A percentile compares a stretch with the other conserved stretches of the same genome.
Conservation (phyloP, 2,797 vertebrate genomes). For the Schizothorax lantsangensis region DNA sequence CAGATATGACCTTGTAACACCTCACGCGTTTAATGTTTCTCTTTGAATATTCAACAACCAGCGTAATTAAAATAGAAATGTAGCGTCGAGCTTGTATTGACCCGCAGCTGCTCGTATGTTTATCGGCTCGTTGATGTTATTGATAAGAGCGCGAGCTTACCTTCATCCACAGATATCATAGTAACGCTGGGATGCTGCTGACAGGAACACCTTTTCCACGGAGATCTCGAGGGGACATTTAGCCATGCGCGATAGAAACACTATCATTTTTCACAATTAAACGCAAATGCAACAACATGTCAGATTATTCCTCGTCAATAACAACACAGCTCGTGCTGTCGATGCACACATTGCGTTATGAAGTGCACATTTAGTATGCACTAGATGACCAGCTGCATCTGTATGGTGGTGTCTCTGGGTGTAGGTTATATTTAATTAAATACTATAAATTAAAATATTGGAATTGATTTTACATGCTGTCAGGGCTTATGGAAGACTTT, state of each 20-base stretch:
- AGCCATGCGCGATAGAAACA: slow-evolving; percentile 57
- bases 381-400: neutral
- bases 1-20: slow-evolving; percentile 31
- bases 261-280: neutral
- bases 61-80: neutral
- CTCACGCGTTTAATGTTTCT: neutral
- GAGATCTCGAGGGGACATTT: slow-evolving; percentile 52
- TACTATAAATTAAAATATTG: neutral
- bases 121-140: neutral
- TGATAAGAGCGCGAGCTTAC: slow-evolving; percentile 53
- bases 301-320: neutral
- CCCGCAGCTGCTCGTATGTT: neutral
- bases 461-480: neutral
- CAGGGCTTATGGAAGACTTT: neutral
- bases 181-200: slow-evolving; percentile 53
- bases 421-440: slow-evolving; percentile 1
- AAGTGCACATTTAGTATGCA: neutral
- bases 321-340: neutral
- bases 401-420: neutral
- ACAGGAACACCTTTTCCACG: slow-evolving; percentile 48
- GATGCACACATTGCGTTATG: neutral
- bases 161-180: slow-evolving; percentile 57
- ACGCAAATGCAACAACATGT: neutral
- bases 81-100: neutral
- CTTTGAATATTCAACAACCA: neutral